Percentiles rank a stretch among this genome's conserved stretches.
These are phyloP conservation scores for Drosophila nannoptera DNA, from an alignment of 1,140 invertebrate species.

Conservation along the genomic window DNA sequence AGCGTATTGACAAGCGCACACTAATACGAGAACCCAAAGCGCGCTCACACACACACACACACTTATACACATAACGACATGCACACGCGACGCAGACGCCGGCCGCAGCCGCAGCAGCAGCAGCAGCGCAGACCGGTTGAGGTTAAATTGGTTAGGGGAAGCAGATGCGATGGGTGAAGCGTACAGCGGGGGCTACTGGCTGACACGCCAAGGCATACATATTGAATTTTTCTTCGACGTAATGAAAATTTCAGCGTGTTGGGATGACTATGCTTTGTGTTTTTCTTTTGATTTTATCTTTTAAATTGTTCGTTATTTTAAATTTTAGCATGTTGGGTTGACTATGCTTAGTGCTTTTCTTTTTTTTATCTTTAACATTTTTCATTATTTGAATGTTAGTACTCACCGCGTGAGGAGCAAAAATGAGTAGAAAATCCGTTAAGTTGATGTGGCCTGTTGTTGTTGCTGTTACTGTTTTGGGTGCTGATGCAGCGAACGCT, in stretches of 20 bases:
- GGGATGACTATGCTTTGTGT: conserved; percentile 13
- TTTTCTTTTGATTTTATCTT: conserved; percentile 29
- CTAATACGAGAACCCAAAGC: conserved; percentile 39
- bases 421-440: conserved; percentile 68
- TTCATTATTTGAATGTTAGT: background rate
- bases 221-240: conserved; percentile 71
- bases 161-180: conserved; percentile 45
- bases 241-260: conserved; percentile 68
- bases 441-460: conserved; percentile 35
- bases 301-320: no score
- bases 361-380: background rate
- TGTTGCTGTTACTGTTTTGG: conserved; percentile 35
- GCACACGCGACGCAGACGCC: conserved; percentile 59
- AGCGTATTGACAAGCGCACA: conserved; percentile 67
- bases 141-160: conserved; percentile 75
- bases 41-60: conserved; percentile 36
- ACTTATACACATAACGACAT: conserved; percentile 44
- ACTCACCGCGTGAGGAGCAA: conserved; percentile 64
- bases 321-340: conserved; percentile 3
- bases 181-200: conserved; percentile 18
- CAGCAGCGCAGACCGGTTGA: conserved; percentile 61
- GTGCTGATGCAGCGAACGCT: conserved; percentile 38
- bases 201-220: conserved; percentile 61
- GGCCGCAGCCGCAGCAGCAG: conserved; percentile 57
- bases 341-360: conserved; percentile 10